phyloP scores from a whole-genome alignment of 2,888 invertebrate genomes.

The Lomographa bimaculata region DNA sequence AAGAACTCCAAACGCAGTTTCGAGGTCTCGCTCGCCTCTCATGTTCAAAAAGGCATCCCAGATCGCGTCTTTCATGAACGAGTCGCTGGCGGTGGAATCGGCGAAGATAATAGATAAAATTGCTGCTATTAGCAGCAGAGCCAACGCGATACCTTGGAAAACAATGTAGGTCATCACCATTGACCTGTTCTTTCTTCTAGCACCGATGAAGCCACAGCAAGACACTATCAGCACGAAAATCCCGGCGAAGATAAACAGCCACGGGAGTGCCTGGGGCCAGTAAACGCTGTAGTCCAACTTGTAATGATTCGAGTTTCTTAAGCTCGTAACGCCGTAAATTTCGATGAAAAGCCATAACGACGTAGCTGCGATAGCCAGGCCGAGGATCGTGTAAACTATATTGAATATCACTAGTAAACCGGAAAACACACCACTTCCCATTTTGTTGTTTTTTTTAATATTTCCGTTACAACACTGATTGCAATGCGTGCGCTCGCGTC shows the following conservation, averaged over 20 bases:
- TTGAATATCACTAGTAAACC: slow-evolving; percentile 54
- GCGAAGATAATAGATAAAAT: slow-evolving; percentile 63
- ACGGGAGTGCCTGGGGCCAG: slow-evolving; percentile 74
- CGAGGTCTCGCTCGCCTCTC: slow-evolving; percentile 52
- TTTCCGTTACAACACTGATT: background rate
- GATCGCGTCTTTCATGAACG: slow-evolving; percentile 67
- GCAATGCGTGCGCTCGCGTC: slow-evolving; percentile 20
- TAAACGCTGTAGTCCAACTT: slow-evolving; percentile 70
- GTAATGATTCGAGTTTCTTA: slow-evolving; percentile 68
- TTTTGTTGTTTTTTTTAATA: slow-evolving; percentile 18
- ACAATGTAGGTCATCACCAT: slow-evolving; percentile 52
- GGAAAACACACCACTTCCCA: slow-evolving; percentile 42
- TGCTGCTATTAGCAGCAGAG: slow-evolving; percentile 50
- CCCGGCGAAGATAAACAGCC: slow-evolving; percentile 66
- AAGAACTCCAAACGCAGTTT: slow-evolving; percentile 52
- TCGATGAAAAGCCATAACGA: slow-evolving; percentile 69
- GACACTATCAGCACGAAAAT: slow-evolving; percentile 58
- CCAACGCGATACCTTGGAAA: slow-evolving; percentile 49
- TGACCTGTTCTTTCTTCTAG: slow-evolving; percentile 53
- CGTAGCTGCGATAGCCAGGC: slow-evolving; percentile 52
- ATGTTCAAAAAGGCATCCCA: slow-evolving; percentile 69
- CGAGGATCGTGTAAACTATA: slow-evolving; percentile 53
- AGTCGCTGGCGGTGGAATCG: slow-evolving; percentile 57
- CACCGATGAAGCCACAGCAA: slow-evolving; percentile 62
- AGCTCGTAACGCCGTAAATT: slow-evolving; percentile 54